These are phyloP conservation scores for Pseudoips prasinana DNA, from an alignment of 2,888 invertebrate genomes.

Conservation along the genomic window DNA sequence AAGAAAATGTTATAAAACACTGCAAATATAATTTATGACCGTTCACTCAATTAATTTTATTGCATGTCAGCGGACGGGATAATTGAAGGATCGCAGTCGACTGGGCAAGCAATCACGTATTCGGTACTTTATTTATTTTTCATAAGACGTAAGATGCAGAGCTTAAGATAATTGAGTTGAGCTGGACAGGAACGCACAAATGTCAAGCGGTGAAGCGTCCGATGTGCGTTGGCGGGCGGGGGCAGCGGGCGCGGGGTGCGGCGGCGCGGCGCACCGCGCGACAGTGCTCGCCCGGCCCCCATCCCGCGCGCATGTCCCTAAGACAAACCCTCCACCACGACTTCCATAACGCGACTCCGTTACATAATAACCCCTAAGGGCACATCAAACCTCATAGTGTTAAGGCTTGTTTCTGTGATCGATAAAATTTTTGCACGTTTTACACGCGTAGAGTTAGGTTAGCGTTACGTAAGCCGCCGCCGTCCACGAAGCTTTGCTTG, in stretches of 20 bases:
- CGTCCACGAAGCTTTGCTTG: constrained; percentile 81
- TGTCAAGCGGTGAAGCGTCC: constrained; percentile 34
- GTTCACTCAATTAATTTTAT: constrained; percentile 18
- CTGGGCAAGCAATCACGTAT: constrained; percentile 2
- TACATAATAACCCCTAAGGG: constrained; percentile 68
- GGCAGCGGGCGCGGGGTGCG: constrained; percentile 36
- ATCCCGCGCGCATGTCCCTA: constrained; percentile 70
- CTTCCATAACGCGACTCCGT: constrained; percentile 67
- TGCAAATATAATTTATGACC: constrained; percentile 18
- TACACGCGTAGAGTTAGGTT: constrained; percentile 68
- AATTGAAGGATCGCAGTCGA: constrained; percentile 4
- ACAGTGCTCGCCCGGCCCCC: constrained; percentile 74
- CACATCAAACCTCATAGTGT: constrained; percentile 62
- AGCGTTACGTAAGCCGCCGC: constrained; percentile 78
- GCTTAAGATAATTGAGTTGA: constrained; percentile 36
- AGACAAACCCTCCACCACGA: constrained; percentile 53
- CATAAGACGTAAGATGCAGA: constrained; percentile 5
- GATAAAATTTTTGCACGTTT: constrained; percentile 73
- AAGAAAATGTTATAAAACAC: not conserved
- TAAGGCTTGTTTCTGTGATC: constrained; percentile 80
- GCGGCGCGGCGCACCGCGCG: constrained; percentile 39
- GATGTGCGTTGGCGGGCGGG: constrained; percentile 20
- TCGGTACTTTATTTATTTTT: constrained; percentile 7
- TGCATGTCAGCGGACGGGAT: constrained; percentile 1
- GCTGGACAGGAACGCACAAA: constrained; percentile 42